A percentile compares a stretch with the other conserved stretches of the same genome.
phyloP scores from a whole-genome alignment of 2,888 invertebrate species.

The Caenorhabditis panamensis region DNA sequence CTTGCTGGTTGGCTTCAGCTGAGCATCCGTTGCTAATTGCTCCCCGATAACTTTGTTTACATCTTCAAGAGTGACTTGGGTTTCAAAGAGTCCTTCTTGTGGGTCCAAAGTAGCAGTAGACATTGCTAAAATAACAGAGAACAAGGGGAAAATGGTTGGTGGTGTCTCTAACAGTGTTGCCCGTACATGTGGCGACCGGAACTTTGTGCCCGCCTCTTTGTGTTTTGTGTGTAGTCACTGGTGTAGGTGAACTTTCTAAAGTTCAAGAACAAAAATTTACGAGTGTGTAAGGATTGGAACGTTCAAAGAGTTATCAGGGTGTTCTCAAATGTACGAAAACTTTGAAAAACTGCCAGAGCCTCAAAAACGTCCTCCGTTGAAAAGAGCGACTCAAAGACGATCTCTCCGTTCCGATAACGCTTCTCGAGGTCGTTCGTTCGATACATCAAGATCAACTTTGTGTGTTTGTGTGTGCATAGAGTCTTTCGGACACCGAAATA shows the following conservation, averaged over 20 bases:
- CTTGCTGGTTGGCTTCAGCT: slow-evolving; percentile 7
- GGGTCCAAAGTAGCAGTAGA: neutral
- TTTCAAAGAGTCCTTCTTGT: slow-evolving; percentile 29
- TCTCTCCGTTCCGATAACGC: too few species aligned
- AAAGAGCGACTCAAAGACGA: too few species aligned
- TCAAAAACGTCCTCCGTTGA: too few species aligned
- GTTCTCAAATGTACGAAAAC: too few species aligned
- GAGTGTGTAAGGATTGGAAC: too few species aligned
- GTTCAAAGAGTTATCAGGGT: too few species aligned
- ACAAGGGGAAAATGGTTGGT: neutral
- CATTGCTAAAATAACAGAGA: neutral
- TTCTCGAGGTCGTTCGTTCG: too few species aligned
- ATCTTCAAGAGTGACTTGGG: slow-evolving; percentile 51
- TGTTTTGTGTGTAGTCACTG: neutral
- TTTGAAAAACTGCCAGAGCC: too few species aligned
- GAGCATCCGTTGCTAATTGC: slow-evolving; percentile 10
- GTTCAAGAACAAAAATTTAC: neutral
- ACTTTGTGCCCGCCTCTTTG: neutral
- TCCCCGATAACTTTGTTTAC: slow-evolving; percentile 12
- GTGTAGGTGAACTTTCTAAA: neutral
- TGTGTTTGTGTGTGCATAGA: too few species aligned
- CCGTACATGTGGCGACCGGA: neutral
- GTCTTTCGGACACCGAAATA: too few species aligned
- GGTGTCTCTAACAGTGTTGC: too few species aligned
- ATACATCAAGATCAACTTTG: too few species aligned